phyloP scores from a whole-genome alignment of 2,797 vertebrate species.

The Danio tinwini region DNA sequence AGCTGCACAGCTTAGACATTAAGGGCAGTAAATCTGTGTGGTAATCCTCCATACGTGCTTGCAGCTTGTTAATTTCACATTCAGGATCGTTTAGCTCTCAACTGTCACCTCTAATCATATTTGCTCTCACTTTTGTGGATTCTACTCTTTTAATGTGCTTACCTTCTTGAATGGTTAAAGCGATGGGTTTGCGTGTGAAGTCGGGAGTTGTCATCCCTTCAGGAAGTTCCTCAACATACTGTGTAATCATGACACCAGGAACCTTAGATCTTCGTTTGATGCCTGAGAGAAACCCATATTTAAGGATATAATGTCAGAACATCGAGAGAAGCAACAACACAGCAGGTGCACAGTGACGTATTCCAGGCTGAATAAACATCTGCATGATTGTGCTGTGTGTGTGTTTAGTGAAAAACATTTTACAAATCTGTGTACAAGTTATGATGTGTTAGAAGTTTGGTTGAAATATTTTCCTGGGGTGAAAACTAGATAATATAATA shows the following conservation, averaged over 20 bases:
- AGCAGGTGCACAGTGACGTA: slow-evolving; percentile 4
- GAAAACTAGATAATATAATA: not conserved
- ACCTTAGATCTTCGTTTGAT: slow-evolving; percentile 83
- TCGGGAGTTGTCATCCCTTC: slow-evolving; percentile 84
- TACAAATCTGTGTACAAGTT: not conserved
- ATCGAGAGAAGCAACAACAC: not conserved
- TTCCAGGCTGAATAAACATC: not conserved
- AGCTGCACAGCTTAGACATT: slow-evolving; percentile 18
- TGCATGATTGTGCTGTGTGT: not conserved
- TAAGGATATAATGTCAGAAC: not conserved
- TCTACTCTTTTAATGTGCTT: slow-evolving; percentile 46
- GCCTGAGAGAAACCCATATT: slow-evolving; percentile 64
- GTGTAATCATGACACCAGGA: slow-evolving; percentile 86
- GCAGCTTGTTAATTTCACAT: slow-evolving; percentile 31
- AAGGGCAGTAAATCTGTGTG: slow-evolving; percentile 7
- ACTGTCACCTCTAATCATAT: slow-evolving; percentile 25
- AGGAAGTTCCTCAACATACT: slow-evolving; percentile 84
- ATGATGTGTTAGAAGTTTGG: not conserved
- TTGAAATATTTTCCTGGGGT: not conserved
- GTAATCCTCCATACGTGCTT: slow-evolving; percentile 26
- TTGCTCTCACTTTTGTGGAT: slow-evolving; percentile 12
- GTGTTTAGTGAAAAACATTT: not conserved
- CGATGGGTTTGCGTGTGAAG: slow-evolving; percentile 88
- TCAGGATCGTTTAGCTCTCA: slow-evolving; percentile 9
- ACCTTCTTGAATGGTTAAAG: slow-evolving; percentile 90